phyloP scores from a whole-genome alignment of 2,797 vertebrate species.

The Amblyraja radiata region DNA sequence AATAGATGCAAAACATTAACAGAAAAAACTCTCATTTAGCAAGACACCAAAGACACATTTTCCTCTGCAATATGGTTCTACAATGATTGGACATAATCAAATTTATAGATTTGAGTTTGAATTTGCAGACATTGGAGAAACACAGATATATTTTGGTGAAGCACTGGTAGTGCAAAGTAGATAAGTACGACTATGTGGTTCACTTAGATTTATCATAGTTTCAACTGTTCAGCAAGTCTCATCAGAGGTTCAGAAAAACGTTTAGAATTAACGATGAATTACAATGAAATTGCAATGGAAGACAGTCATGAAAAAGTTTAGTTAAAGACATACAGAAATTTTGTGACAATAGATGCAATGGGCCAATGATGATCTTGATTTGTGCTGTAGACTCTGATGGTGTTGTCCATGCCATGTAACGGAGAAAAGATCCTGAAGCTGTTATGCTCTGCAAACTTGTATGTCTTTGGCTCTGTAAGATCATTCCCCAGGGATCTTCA shows the following conservation, averaged over 20 bases:
- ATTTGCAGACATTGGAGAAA: neutral
- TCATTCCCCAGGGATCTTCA: neutral
- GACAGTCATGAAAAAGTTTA: neutral
- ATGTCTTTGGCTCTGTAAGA: neutral
- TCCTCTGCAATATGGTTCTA: neutral
- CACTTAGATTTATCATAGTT: neutral
- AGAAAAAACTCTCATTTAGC: neutral
- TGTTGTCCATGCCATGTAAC: neutral
- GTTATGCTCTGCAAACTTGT: neutral
- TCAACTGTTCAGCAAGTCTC: neutral
- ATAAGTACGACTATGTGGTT: neutral
- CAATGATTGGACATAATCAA: neutral
- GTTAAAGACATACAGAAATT: neutral
- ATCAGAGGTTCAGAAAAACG: neutral
- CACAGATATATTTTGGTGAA: neutral
- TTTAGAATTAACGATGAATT: neutral
- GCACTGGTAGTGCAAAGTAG: neutral
- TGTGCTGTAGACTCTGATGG: neutral
- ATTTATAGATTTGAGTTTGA: neutral
- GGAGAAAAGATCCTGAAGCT: neutral
- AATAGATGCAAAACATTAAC: neutral
- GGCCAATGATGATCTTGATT: neutral
- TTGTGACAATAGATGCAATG: neutral
- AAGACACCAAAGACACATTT: neutral
- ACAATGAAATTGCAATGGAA: neutral